Evolutionary conservation across 2,113 vertebrate species (phyloP), one percentile per base, ranked within the genome.

Genomic region (Morone saxatilis): DNA sequence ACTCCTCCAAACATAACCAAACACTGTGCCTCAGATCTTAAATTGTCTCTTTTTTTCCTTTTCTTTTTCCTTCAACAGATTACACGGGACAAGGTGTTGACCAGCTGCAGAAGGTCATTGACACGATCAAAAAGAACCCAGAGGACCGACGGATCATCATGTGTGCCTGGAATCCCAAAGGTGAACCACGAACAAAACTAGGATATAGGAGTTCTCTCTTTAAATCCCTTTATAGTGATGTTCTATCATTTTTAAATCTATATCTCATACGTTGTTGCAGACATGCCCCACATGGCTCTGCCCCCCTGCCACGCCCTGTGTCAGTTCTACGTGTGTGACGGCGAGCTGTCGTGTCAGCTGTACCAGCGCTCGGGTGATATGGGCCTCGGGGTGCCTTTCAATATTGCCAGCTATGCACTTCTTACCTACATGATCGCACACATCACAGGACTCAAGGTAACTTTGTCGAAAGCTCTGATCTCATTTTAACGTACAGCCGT

Each of bases 351-450:
- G 0, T 99, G 98, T 86, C 98, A 99, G 89, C 94, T 99, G 57
- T 99, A 99, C 91, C 98, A 99, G 93, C 95, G 98, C 65, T 99
- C 98, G 0, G 98, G 96, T 66, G 98, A 99, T 76, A 99, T 99
- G 96, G 98, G 98, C 13, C 95, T 99, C 7, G 98, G 98, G 0
- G 98, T 99, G 51, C 98, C 98, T 38, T 99, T 99, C 92, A 99
- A 99, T 89, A 97, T 99, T 7, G 98, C 98, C 94, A 99, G 98
- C 95, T 99, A 99, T 1, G 95, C 98, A 4, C 93, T 99, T 51
- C 97, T 99, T 19, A 99, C 98, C 0, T 99, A 97, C 92, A 99
- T 99, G 98, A 97, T 99, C 3, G 98, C 98, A 19, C 98, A 99
- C 83, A 93, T 99, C 90, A 98, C 98, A 0, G 97, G 96, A 70